Evolutionary conservation across 1,140 invertebrate genomes (phyloP), one percentile per base, ranked within the genome.

Genomic region (Condylostylus longicornis): DNA sequence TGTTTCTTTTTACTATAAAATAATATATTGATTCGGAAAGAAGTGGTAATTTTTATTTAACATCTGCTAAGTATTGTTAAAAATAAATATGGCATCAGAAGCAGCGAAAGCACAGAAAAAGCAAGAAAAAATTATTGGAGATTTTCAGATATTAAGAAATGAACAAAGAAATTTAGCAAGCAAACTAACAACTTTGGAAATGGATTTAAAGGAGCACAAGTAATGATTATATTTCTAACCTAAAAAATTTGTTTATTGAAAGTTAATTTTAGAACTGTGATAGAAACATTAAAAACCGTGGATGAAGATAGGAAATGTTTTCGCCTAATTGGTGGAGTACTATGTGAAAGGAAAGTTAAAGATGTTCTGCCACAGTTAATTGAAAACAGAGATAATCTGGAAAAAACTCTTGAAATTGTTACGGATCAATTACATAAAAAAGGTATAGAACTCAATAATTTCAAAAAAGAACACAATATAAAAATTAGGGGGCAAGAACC

Each of bases 161-260:
- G 89, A 95, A 55, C 91, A 97, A 64, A 67, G 87, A 47, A 71
- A 72, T 42, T 63, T 93, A 47, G 79, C 79, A 12, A 77, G 70
- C 42, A 95, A 93, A 71, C 70, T 94, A 38, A 77, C 82, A 4
- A 89, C 95, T 68, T 67, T 95, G 47, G 87, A 95, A 69, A 72
- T 81, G 65, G 90, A 95, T 57, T 67, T 91, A 28, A 90, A 87
- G 55, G 90, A 95, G 66, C 89, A 95, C 65, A 91, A 88, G 89
- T 94, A 73, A 73, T 19, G 23, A 35, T 30, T 20, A 18, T 21
- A 42, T 31, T 14, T 33, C 23, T 25, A 15, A 27, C 33, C 28
- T 41, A 15, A 18, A 20, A n/a, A 13, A 9, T 29, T 41, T 18
- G 14, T 22, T 20, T 18, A n/a, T 25, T 9, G 10, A 5, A 33